Evolutionary conservation across 2,888 invertebrate species (phyloP).

Genomic region (Trissoscelio sp.): DNA sequence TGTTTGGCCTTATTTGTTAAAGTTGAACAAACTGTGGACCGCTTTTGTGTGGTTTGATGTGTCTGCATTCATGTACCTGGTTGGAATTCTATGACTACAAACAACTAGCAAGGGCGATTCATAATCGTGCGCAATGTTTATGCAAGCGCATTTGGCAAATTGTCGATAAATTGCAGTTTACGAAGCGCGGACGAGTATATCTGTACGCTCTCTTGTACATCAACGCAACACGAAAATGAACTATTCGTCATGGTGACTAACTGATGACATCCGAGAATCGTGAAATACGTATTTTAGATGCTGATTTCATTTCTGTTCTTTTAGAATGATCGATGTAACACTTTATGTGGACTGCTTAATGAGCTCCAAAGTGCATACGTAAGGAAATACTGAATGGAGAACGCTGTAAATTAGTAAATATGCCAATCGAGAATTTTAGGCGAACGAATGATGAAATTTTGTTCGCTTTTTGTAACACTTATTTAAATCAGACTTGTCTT

Average conservation of each 20-base stretch:
- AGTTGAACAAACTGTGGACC: no score
- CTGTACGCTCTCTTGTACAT: background rate
- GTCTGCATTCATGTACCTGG: no score
- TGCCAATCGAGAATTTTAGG: background rate
- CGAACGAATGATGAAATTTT: constrained; percentile 10
- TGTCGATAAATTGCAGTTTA: constrained; percentile 56
- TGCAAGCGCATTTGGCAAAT: constrained; percentile 42
- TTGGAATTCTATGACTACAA: no score
- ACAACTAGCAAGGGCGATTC: background rate
- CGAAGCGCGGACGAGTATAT: constrained; percentile 22
- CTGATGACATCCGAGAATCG: constrained; percentile 29
- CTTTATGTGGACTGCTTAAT: constrained; percentile 41
- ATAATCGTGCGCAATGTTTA: constrained; percentile 14
- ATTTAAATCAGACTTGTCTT: background rate
- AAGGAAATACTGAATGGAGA: constrained; percentile 14
- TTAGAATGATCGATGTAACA: constrained; percentile 36
- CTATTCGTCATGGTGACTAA: constrained; percentile 39
- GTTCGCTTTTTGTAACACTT: background rate
- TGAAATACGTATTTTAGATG: constrained; percentile 42
- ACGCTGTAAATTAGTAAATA: constrained; percentile 18
- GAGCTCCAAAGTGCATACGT: constrained; percentile 33
- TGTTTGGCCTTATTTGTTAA: no score
- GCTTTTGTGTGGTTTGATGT: no score
- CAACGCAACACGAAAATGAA: constrained; percentile 25
- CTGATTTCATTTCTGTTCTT: constrained; percentile 43